Percentiles rank a stretch among this genome's conserved stretches.
Evolutionary conservation across 2,888 invertebrate genomes (phyloP).

Genomic region (Papilio demoleus): DNA sequence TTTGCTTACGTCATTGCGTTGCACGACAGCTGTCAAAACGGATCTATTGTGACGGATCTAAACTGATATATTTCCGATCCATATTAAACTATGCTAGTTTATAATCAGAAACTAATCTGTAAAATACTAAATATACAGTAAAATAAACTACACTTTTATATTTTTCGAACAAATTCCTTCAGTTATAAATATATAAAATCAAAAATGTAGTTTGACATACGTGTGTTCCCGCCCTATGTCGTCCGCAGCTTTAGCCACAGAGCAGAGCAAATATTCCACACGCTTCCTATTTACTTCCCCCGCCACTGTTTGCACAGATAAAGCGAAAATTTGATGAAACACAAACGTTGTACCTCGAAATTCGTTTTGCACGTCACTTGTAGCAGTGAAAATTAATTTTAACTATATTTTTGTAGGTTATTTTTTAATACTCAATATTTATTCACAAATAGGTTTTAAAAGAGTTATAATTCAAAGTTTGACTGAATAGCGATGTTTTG

Average conservation of each 20-base stretch:
- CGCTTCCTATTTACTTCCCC: constrained; percentile 54
- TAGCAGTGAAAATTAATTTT: constrained; percentile 15
- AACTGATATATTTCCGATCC: background rate
- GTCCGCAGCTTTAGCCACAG: constrained; percentile 45
- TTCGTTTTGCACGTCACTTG: constrained; percentile 21
- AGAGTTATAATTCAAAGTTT: background rate
- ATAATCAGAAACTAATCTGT: background rate
- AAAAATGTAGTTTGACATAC: constrained; percentile 28
- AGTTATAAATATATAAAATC: constrained; percentile 21
- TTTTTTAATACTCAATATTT: background rate
- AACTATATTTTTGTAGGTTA: background rate
- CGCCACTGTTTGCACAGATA: constrained; percentile 54
- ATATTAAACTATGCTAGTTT: background rate
- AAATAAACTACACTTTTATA: background rate
- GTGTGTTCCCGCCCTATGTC: constrained; percentile 28
- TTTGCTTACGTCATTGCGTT: background rate
- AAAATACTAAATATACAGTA: background rate
- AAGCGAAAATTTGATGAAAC: constrained; percentile 49
- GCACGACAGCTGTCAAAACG: background rate
- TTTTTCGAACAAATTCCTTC: background rate
- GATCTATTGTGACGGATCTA: background rate
- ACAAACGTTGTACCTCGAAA: constrained; percentile 33
- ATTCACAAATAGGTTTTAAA: background rate
- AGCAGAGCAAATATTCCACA: constrained; percentile 54
- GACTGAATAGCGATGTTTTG: too few species aligned